phyloP scores from a whole-genome alignment of 2,888 invertebrate genomes.

The Drosophila buzzatii region DNA sequence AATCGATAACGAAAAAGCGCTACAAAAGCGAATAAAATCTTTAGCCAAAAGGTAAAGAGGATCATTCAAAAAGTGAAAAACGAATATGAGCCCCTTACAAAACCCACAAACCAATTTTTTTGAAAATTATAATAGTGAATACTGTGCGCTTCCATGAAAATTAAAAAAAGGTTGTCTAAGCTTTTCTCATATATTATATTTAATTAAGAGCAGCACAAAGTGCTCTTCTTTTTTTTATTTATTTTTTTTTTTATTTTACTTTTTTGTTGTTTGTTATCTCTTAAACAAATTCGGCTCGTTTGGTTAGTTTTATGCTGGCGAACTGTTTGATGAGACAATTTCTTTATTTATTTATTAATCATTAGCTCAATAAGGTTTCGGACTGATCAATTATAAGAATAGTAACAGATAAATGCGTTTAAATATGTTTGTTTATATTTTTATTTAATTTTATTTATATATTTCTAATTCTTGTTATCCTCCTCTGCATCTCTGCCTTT shows the following conservation, averaged over 20 bases:
- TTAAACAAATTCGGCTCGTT: slow-evolving; percentile 63
- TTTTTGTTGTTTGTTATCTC: slow-evolving; percentile 36
- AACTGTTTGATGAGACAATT: slow-evolving; percentile 18
- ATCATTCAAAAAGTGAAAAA: slow-evolving; percentile 26
- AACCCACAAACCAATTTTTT: not conserved
- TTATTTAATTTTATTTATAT: too few relatives aligned
- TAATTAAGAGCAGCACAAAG: too few relatives aligned
- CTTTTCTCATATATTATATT: slow-evolving; percentile 27
- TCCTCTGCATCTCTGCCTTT: not conserved
- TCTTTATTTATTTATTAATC: slow-evolving; percentile 32
- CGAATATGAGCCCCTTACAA: not conserved
- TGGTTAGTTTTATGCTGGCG: slow-evolving; percentile 50
- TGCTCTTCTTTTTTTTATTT: too few relatives aligned
- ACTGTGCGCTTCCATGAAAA: slow-evolving; percentile 38
- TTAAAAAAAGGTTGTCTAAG: slow-evolving; percentile 15
- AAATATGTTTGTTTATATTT: not conserved
- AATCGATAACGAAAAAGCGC: slow-evolving; percentile 21
- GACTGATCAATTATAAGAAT: slow-evolving; percentile 14
- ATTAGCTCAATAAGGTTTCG: slow-evolving; percentile 17
- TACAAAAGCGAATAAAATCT: slow-evolving; percentile 29
- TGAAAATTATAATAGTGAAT: slow-evolving; percentile 17
- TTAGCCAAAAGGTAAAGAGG: not conserved
- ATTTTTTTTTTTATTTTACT: slow-evolving; percentile 15
- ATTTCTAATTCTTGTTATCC: not conserved
- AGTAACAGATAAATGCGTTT: not conserved